Evolutionary conservation across 1,140 invertebrate species (phyloP).

Genomic region (Gerris buenoi): DNA sequence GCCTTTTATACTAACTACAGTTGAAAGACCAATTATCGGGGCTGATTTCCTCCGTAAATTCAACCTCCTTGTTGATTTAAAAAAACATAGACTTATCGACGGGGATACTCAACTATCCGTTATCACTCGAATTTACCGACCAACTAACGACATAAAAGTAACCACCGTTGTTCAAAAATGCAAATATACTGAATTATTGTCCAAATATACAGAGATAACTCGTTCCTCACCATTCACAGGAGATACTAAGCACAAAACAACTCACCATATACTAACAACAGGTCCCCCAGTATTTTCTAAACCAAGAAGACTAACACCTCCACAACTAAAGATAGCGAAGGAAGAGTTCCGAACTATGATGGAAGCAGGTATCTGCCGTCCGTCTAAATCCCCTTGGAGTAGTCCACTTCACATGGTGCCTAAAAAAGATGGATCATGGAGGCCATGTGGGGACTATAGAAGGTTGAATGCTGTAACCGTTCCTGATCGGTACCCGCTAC

Average conservation of each 20-base stretch:
- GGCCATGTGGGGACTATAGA: constrained; percentile 35
- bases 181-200: not conserved
- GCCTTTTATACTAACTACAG: not conserved
- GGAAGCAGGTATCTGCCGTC: constrained; percentile 20
- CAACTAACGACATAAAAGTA: not conserved
- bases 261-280: constrained; percentile 21
- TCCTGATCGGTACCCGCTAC: constrained; percentile 30
- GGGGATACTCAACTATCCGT: not conserved
- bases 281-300: constrained; percentile 28
- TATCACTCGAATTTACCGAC: not conserved
- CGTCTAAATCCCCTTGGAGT: constrained; percentile 29
- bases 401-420: constrained; percentile 33
- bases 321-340: constrained; percentile 22
- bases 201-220: not conserved
- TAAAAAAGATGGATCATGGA: constrained; percentile 29
- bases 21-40: not conserved
- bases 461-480: constrained; percentile 30
- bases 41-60: not conserved
- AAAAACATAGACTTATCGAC: not conserved
- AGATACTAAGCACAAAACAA: not conserved
- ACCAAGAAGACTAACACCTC: constrained; percentile 27
- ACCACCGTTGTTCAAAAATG: not conserved
- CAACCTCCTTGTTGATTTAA: not conserved
- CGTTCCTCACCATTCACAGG: not conserved
- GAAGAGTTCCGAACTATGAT: constrained; percentile 26